A percentile compares a stretch with the other conserved stretches of the same genome.
Conservation (phyloP, 2,888 invertebrate species). For the Nesidiocoris tenuis region DNA sequence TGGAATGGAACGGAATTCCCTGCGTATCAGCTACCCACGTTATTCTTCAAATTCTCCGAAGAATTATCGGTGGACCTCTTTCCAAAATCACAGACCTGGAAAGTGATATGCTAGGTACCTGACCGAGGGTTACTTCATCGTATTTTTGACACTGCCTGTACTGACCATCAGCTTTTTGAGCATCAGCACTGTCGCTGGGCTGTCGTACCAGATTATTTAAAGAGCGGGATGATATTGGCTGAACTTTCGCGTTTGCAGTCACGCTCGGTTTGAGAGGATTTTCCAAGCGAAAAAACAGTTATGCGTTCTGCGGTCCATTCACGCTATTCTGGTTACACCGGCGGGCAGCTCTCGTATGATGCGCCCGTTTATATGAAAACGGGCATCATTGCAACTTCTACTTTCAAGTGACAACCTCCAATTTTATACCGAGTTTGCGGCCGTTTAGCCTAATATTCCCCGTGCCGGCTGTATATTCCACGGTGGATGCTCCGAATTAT, state of each 20-base stretch:
- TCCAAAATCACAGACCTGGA: no score
- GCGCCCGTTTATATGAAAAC: not conserved
- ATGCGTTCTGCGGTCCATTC: slow-evolving; percentile 25
- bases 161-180: no score
- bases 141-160: not conserved
- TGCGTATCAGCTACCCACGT: no score
- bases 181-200: not conserved
- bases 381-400: not conserved
- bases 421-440: not conserved
- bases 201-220: slow-evolving; percentile 20
- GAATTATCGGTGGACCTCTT: no score
- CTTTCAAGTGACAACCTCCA: not conserved
- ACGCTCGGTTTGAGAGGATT: slow-evolving; percentile 33
- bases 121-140: not conserved
- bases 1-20: no score
- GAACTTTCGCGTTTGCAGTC: slow-evolving; percentile 31
- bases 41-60: no score
- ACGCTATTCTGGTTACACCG: slow-evolving; percentile 34
- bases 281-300: slow-evolving; percentile 27
- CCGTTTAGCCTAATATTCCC: no score
- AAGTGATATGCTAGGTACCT: no score
- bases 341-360: not conserved
- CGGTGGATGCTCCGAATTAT: not conserved
- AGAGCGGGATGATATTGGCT: slow-evolving; percentile 22
- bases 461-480: no score